A percentile compares a stretch with the other conserved stretches of the same genome.
These are phyloP conservation scores for Brachionus angularis DNA, from an alignment of 1,140 invertebrate genomes.

Conservation along the genomic window DNA sequence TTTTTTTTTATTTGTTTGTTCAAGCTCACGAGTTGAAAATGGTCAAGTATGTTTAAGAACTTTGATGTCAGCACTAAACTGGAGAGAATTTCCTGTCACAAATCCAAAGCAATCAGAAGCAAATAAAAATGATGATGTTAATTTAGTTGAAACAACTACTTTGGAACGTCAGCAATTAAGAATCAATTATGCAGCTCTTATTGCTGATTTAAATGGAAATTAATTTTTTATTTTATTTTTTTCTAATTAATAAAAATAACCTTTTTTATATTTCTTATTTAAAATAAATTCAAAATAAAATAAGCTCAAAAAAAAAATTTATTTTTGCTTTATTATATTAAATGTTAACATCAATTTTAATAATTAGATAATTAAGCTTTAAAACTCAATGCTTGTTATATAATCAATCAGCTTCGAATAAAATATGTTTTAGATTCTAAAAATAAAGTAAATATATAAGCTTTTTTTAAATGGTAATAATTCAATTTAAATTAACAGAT, in stretches of 20 bases:
- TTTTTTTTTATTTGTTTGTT: background rate
- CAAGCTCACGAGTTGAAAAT: conserved; percentile 25
- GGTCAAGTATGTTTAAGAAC: conserved; percentile 8
- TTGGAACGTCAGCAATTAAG: conserved; percentile 35
- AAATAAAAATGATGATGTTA: background rate
- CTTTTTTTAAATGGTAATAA: too few species aligned
- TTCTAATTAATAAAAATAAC: background rate
- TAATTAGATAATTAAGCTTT: too few species aligned
- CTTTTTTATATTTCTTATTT: background rate
- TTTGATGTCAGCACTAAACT: conserved; percentile 14
- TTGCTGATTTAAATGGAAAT: conserved; percentile 19
- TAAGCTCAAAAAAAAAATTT: conserved; percentile 16
- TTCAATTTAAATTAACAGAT: too few species aligned
- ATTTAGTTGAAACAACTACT: conserved; percentile 28
- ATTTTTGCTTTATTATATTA: conserved; percentile 11
- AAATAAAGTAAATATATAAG: too few species aligned
- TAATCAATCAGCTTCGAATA: too few species aligned
- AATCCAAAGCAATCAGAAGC: background rate
- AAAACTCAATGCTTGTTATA: too few species aligned
- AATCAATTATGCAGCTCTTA: conserved; percentile 30
- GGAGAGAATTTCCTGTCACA: conserved; percentile 38
- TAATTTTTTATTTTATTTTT: too few species aligned
- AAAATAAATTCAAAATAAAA: conserved; percentile 1
- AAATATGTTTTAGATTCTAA: too few species aligned
- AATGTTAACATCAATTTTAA: background rate